Base-by-base conservation (phyloP, 1,140 invertebrate genomes). In the Dendroctonus ponderosae region DNA sequence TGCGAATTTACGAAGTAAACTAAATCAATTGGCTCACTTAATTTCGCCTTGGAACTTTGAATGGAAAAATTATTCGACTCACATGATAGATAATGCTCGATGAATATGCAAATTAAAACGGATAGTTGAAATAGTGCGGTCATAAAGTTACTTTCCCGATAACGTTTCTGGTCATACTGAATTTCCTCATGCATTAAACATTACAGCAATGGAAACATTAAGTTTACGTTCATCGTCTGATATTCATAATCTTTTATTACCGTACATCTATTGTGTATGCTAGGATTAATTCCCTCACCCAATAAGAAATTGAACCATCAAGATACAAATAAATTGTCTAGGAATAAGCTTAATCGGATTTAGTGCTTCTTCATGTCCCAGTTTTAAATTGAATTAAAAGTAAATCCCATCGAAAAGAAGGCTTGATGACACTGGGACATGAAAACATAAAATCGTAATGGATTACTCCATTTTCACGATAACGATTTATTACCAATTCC, bases 361-460 rank as follows among this genome's bases (percentile, higher is more conserved):
- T 56, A 56, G 6, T 56, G 53, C 53, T 26, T 9, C 12, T 56
- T 56, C 53, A 37, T 56, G 11, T 39, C 53, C 53, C 37, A 41
- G 53, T 56, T 56, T 56, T 56, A 56, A 56, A 56, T 56, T 56
- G 14, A 56, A 56, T 56, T 56, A 56, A 56, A 56, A 56, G 53
- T 56, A 56, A 56, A 56, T 56, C 53, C 38, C 39, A 56, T 40
- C 26, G 53, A 56, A 56, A 56, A 11, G 9, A 41, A n/a, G 53
- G n/a, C 53, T 56, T 56, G 53, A 56, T 56, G 39, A 40, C 53
- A 41, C n/a, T 11, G 11, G 41, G 39, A 41, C 53, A 56, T 56
- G 53, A 56, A 56, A 56, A 56, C 53, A 56, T 56, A 40, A 56
- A 56, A 40, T 56, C 38, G 53, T 56, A 56, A 56, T 56, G 53